Evolutionary conservation across 1,140 invertebrate species (phyloP).

Genomic region (Diorhabda sublineata): DNA sequence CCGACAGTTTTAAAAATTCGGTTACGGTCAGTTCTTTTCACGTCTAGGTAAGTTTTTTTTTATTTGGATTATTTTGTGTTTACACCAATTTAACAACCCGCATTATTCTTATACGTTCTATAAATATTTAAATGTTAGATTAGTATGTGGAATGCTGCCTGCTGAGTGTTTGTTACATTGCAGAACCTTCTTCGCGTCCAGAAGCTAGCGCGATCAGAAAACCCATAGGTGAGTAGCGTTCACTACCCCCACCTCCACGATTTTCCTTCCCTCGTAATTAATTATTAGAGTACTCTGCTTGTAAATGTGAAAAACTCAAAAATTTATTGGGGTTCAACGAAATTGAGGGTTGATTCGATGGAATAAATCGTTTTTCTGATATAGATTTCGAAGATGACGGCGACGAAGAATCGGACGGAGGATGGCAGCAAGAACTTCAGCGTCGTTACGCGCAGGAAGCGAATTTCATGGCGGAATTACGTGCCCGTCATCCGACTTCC

Average conservation of each 20-base stretch:
- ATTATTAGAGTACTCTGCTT: too few species aligned
- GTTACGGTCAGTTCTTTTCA: too few species aligned
- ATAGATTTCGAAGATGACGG: constrained; percentile 50
- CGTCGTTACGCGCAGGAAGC: constrained; percentile 61
- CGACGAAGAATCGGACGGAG: constrained; percentile 54
- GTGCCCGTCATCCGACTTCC: constrained; percentile 51
- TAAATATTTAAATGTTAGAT: constrained; percentile 30
- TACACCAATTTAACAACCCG: constrained; percentile 21
- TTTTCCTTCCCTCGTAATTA: too few species aligned
- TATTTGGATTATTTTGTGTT: constrained; percentile 23
- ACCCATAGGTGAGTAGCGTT: constrained; percentile 36
- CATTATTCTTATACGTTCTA: constrained; percentile 6
- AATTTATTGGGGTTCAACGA: too few species aligned
- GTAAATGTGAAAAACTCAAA: too few species aligned
- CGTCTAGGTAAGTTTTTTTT: constrained; percentile 24
- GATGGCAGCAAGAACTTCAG: constrained; percentile 64
- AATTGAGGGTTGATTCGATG: too few species aligned
- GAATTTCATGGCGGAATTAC: constrained; percentile 59
- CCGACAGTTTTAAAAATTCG: too few species aligned
- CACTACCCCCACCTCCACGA: background rate
- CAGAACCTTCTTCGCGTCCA: constrained; percentile 34
- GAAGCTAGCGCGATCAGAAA: constrained; percentile 35
- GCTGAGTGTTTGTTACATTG: constrained; percentile 42
- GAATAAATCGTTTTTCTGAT: too few species aligned
- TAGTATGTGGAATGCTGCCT: constrained; percentile 46